Conservation (phyloP, 2,113 vertebrate genomes). For the Alligator mississippiensis region DNA sequence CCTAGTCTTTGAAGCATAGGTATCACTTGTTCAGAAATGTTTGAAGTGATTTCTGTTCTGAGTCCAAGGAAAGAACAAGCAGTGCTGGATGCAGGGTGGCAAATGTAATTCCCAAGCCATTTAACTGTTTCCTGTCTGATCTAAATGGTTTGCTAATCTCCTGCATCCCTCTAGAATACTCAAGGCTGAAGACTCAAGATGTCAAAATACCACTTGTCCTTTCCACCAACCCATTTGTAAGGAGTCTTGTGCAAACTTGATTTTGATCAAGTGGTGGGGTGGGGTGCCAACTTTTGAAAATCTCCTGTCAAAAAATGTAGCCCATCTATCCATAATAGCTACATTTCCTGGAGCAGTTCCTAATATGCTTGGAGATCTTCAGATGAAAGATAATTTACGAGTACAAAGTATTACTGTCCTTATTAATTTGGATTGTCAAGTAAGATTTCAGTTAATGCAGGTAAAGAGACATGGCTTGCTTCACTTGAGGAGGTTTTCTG, state of each 20-base stretch:
- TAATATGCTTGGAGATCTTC: constrained; percentile 67
- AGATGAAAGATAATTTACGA: neutral
- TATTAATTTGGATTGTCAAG: constrained; percentile 48
- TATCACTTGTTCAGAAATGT: neutral
- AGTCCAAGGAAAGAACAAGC: neutral
- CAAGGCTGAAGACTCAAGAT: constrained; percentile 53
- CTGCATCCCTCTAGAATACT: constrained; percentile 38
- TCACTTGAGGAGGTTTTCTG: constrained; percentile 56
- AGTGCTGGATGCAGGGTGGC: neutral
- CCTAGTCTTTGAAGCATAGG: neutral
- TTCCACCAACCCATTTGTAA: neutral
- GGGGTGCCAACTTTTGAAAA: constrained; percentile 17
- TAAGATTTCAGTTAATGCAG: constrained; percentile 28
- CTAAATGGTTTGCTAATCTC: neutral
- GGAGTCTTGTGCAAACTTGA: constrained; percentile 37
- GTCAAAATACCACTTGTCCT: constrained; percentile 64
- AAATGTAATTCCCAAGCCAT: constrained; percentile 13
- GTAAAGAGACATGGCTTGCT: neutral
- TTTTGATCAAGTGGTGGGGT: neutral
- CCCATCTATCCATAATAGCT: constrained; percentile 64
- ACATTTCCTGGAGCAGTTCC: constrained; percentile 66
- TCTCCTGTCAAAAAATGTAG: constrained; percentile 73
- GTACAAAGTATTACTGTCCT: constrained; percentile 70
- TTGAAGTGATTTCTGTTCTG: neutral
- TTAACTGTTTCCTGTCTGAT: constrained; percentile 23